Evolutionary conservation across 2,797 vertebrate species (phyloP).

Genomic region (Taenioides sp.): DNA sequence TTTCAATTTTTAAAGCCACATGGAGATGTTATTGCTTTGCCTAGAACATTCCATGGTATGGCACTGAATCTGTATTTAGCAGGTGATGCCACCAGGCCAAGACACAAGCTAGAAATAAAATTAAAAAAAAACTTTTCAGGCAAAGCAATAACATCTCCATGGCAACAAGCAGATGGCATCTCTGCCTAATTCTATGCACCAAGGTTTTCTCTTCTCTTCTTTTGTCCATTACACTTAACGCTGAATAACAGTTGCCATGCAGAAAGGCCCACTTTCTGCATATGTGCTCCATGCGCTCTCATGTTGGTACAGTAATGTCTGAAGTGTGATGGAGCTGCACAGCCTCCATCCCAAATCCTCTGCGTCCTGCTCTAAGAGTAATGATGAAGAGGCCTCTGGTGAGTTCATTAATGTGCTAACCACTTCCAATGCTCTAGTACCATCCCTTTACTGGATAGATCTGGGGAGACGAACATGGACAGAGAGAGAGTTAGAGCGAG

Average conservation of each 20-base stretch:
- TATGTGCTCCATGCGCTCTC: conserved; percentile 30
- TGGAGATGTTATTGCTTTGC: not conserved
- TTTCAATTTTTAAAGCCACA: not conserved
- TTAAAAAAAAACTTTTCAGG: not conserved
- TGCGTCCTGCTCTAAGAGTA: conserved; percentile 48
- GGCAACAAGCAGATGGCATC: not conserved
- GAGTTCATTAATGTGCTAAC: conserved; percentile 91
- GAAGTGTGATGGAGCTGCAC: conserved; percentile 33
- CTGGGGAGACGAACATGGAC: conserved; percentile 44
- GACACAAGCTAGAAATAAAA: too few species aligned
- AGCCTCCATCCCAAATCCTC: conserved; percentile 48
- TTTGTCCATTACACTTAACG: not conserved
- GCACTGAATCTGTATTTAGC: not conserved
- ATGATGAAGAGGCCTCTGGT: conserved; percentile 77
- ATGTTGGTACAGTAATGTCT: conserved; percentile 32
- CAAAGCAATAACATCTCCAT: not conserved
- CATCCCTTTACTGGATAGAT: conserved; percentile 92
- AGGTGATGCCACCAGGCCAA: too few species aligned
- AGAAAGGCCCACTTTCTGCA: conserved; percentile 23
- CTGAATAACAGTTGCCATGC: conserved; percentile 12
- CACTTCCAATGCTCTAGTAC: conserved; percentile 90
- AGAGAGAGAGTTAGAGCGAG: conserved; percentile 1
- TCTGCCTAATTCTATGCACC: not conserved
- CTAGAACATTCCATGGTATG: not conserved
- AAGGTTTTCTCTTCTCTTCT: not conserved